A percentile compares a stretch with the other conserved stretches of the same genome.
These are phyloP conservation scores for Halcyon leucocephala DNA, from an alignment of 2,797 vertebrate species.

Conservation along the genomic window DNA sequence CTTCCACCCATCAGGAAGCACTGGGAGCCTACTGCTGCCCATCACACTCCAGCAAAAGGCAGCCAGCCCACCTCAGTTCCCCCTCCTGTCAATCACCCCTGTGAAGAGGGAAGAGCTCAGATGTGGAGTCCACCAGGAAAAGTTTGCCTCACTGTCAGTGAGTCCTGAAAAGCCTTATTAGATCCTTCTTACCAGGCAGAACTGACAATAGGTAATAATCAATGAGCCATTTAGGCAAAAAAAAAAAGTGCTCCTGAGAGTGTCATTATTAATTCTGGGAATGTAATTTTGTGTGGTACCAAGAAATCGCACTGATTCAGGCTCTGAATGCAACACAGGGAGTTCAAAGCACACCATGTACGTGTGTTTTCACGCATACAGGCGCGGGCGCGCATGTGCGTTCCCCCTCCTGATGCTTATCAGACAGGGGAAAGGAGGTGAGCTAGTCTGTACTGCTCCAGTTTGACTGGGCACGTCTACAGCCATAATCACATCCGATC, in stretches of 20 bases:
- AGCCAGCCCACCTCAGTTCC: not conserved
- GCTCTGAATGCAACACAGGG: not conserved
- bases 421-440: not conserved
- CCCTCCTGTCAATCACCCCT: not conserved
- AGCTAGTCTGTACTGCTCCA: not conserved
- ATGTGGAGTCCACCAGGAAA: not conserved
- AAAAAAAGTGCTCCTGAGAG: not conserved
- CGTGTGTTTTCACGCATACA: not conserved
- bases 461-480: not conserved
- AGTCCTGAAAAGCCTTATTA: not conserved
- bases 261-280: slow-evolving; percentile 46
- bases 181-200: not conserved
- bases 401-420: not conserved
- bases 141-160: not conserved
- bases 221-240: not conserved
- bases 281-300: not conserved
- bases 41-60: not conserved
- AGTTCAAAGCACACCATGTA: not conserved
- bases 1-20: not conserved
- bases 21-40: not conserved
- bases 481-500: not conserved
- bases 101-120: not conserved
- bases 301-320: not conserved
- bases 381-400: fast-evolving
- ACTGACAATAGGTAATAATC: not conserved